Conservation (phyloP, 2,888 invertebrate species). For the Epistrophella euchroma region DNA sequence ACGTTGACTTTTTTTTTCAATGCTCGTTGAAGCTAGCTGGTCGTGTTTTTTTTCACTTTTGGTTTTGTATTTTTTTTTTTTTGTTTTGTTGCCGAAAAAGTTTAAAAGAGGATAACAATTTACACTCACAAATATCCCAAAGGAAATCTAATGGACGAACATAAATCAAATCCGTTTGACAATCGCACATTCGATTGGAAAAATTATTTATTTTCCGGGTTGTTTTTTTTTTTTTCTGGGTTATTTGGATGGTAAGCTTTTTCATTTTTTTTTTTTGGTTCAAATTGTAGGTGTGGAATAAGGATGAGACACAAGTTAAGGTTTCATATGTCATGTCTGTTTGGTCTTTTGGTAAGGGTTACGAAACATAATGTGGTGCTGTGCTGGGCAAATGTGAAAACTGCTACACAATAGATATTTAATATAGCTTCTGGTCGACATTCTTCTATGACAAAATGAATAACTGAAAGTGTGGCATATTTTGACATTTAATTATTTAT, state of each 20-base stretch:
- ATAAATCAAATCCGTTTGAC: conserved; percentile 69
- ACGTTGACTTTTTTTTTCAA: conserved; percentile 17
- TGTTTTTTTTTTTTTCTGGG: conserved; percentile 1
- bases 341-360: conserved; percentile 17
- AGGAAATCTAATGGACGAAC: conserved; percentile 69
- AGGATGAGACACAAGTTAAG: conserved; percentile 9
- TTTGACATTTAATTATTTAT: conserved; percentile 58
- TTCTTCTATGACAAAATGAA: conserved; percentile 17
- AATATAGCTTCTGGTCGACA: neutral
- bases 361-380: neutral
- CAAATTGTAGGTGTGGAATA: neutral
- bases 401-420: conserved; percentile 49
- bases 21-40: neutral
- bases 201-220: conserved; percentile 45
- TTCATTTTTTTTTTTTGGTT: neutral
- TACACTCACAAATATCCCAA: conserved; percentile 52
- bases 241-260: conserved; percentile 10
- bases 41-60: neutral
- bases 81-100: conserved; percentile 14
- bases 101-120: conserved; percentile 49
- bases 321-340: conserved; percentile 45
- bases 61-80: neutral
- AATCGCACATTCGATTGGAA: conserved; percentile 59
- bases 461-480: conserved; percentile 24
- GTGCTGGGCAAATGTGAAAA: conserved; percentile 42